These are phyloP conservation scores for Fregata magnificens DNA, from an alignment of 2,113 vertebrate species.

Conservation along the genomic window DNA sequence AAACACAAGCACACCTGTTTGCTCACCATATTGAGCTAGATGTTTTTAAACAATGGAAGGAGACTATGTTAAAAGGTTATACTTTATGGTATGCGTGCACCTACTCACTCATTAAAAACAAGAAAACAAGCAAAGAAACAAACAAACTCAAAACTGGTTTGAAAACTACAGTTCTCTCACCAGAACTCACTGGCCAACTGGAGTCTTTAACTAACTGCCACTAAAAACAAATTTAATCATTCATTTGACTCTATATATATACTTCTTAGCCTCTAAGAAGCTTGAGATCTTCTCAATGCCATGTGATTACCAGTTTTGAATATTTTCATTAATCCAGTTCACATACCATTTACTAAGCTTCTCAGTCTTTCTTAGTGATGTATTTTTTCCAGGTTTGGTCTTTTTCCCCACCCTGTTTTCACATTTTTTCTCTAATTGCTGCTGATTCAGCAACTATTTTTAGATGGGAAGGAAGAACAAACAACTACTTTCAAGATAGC, in stretches of 20 bases:
- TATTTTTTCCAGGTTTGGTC: neutral
- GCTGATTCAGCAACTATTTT: neutral
- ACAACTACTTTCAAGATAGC: neutral
- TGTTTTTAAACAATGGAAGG: neutral
- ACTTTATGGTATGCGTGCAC: neutral
- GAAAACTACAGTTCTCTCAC: neutral
- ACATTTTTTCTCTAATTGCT: neutral
- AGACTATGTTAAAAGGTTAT: neutral
- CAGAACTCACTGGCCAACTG: constrained; percentile 4
- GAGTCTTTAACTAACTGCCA: neutral
- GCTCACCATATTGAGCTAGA: neutral
- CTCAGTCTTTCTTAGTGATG: neutral
- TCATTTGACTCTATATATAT: neutral
- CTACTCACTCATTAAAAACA: constrained; percentile 1
- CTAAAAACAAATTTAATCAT: constrained; percentile 14
- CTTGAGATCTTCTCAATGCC: neutral
- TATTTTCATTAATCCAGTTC: neutral
- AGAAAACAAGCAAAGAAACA: neutral
- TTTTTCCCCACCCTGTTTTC: neutral
- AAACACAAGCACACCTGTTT: neutral
- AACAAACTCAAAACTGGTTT: neutral
- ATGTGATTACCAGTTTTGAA: neutral
- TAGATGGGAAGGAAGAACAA: neutral
- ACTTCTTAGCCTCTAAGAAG: constrained; percentile 11
- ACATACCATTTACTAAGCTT: neutral